Conservation (phyloP, 1,140 invertebrate species). For the Bombus sylvicola region DNA sequence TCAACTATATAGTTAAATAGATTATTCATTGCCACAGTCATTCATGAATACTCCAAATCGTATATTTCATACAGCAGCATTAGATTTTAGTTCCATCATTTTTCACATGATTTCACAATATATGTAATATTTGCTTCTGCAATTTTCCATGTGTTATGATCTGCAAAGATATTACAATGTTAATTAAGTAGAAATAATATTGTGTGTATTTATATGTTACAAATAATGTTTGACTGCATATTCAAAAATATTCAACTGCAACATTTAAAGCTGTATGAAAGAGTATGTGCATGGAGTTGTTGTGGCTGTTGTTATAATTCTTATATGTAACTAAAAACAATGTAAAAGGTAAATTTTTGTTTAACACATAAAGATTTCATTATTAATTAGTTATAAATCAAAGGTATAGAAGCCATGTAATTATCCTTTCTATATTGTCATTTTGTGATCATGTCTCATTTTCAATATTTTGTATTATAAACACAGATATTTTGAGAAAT, state of each 20-base stretch:
- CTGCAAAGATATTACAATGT: conserved; percentile 64
- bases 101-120: conserved; percentile 62
- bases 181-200: conserved; percentile 46
- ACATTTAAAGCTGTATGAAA: conserved; percentile 55
- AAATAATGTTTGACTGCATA: conserved; percentile 47
- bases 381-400: conserved; percentile 5
- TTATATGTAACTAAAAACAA: conserved; percentile 20
- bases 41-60: conserved; percentile 53
- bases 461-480: conserved; percentile 38
- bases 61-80: conserved; percentile 67
- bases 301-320: conserved; percentile 52
- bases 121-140: conserved; percentile 68
- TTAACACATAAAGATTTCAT: background rate
- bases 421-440: conserved; percentile 22
- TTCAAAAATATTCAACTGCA: conserved; percentile 39
- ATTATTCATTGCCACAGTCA: conserved; percentile 52
- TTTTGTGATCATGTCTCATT: conserved; percentile 28
- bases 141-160: conserved; percentile 71
- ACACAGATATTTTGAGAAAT: conserved; percentile 30
- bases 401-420: conserved; percentile 28
- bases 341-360: conserved; percentile 34
- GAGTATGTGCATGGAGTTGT: conserved; percentile 55
- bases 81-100: conserved; percentile 51
- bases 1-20: conserved; percentile 36
- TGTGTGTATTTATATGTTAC: conserved; percentile 52